phyloP scores from a whole-genome alignment of 1,140 invertebrate species.

The Stegodyphus mimosarum region DNA sequence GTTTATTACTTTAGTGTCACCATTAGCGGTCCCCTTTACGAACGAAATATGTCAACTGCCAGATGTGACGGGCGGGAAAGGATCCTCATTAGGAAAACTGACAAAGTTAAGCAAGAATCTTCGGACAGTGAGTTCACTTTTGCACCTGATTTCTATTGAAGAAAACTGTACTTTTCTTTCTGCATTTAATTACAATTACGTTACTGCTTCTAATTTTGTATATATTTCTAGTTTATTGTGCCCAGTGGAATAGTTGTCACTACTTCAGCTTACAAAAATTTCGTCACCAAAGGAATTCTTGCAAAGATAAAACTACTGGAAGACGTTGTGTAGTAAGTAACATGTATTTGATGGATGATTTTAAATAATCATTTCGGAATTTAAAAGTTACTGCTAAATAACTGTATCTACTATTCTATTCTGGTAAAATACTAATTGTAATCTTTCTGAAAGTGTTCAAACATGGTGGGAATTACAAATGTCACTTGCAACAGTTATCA shows the following conservation, averaged over 20 bases:
- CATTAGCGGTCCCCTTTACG: conserved; percentile 69
- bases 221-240: conserved; percentile 67
- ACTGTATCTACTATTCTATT: too few species aligned
- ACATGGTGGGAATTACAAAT: too few species aligned
- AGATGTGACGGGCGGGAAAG: conserved; percentile 77
- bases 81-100: conserved; percentile 76
- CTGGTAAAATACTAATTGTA: too few species aligned
- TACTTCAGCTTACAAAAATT: conserved; percentile 70
- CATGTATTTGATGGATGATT: too few species aligned
- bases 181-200: background rate
- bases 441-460: too few species aligned
- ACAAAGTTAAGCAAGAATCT: conserved; percentile 62
- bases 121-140: conserved; percentile 8
- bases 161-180: background rate
- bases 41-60: conserved; percentile 69
- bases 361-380: too few species aligned
- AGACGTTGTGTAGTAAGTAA: conserved; percentile 8
- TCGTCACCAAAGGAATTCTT: conserved; percentile 62
- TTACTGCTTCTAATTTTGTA: background rate
- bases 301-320: conserved; percentile 34
- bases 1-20: background rate
- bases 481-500: too few species aligned
- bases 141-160: too few species aligned
- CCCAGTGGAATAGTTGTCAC: conserved; percentile 75
- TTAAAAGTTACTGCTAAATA: too few species aligned